These are phyloP conservation scores for Ranitomeya variabilis DNA, from an alignment of 2,113 vertebrate species.

Conservation along the genomic window DNA sequence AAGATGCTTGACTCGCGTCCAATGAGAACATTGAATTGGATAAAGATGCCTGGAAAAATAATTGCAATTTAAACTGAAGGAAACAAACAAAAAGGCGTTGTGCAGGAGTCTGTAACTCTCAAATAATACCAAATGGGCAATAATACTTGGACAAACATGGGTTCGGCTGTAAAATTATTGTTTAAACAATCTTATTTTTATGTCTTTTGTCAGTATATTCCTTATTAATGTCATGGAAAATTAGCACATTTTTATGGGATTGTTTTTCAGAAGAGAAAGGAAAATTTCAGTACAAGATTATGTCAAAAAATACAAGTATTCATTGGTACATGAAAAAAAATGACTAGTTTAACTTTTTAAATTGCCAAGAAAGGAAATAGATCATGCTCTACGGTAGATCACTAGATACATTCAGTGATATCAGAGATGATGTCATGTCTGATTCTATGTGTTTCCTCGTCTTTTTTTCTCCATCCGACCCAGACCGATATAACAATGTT, in stretches of 20 bases:
- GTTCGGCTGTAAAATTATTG: not conserved
- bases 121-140: slow-evolving; percentile 7
- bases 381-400: not conserved
- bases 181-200: not conserved
- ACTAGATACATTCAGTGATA: not conserved
- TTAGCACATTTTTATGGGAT: not conserved
- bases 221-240: not conserved
- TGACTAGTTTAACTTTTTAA: not conserved
- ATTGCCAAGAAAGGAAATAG: not conserved
- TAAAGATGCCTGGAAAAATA: slow-evolving; percentile 55
- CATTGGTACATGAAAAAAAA: not conserved
- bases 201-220: no score
- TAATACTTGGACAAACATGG: not conserved
- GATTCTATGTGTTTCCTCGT: no score
- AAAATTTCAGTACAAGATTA: not conserved
- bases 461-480: no score
- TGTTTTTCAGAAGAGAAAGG: not conserved
- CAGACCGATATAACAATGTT: no score
- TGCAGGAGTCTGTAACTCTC: not conserved
- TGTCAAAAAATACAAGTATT: not conserved
- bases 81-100: slow-evolving; percentile 38
- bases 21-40: slow-evolving; percentile 58
- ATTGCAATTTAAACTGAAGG: slow-evolving; percentile 37
- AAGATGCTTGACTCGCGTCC: slow-evolving; percentile 48
- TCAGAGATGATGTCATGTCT: no score